Evolutionary conservation across 1,140 invertebrate species (phyloP), one percentile per base, ranked within the genome.

Genomic region (Zaprionus lachaisei): DNA sequence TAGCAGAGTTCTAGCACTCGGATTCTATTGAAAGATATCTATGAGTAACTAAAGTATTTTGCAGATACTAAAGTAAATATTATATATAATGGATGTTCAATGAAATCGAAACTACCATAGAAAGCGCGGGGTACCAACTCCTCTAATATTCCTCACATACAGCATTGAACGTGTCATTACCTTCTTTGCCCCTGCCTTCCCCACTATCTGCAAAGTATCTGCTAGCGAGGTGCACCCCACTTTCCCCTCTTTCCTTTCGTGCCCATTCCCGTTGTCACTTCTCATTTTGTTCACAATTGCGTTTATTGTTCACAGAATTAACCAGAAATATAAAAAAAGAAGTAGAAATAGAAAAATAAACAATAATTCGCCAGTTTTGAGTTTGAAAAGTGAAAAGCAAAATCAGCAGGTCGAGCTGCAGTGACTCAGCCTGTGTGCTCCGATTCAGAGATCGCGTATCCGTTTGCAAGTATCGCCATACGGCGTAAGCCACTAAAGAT

Each of bases 311-410:
- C 15, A 17, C 31, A 5, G 37, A 22, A 31, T 61, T 51, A 60
- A 69, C 31, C 57, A 11, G 3, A 24, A 14, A 37, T 44, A n/a
- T 20, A 37, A 68, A 60, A 54, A 22, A 72, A 6, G 5, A 12
- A n/a, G 44, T 38, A 56, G 38, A 66, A 57, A 31, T 57, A 47
- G 47, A 38, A 72, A 69, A 58, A 49, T n/a, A 56, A 66, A 66
- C 26, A 67, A 5, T 49, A 24, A 67, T 58, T 67, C n/a, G 55
- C 38, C 6, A 24, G 41, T 34, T 56, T 66, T 7, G n/a, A 22
- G 54, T 22, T 56, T 77, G 49, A 72, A 86, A 89, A 87, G 83
- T 83, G 83, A 87, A 87, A 87, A 74, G 49, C 5, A 55, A 49
- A 38, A 24, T 24, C 9, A 34, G 28, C 49, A 41, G 15, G 37